Evolutionary conservation across 2,888 invertebrate species (phyloP), one percentile per base, ranked within the genome.

Genomic region (Meliscaeva auricollis): DNA sequence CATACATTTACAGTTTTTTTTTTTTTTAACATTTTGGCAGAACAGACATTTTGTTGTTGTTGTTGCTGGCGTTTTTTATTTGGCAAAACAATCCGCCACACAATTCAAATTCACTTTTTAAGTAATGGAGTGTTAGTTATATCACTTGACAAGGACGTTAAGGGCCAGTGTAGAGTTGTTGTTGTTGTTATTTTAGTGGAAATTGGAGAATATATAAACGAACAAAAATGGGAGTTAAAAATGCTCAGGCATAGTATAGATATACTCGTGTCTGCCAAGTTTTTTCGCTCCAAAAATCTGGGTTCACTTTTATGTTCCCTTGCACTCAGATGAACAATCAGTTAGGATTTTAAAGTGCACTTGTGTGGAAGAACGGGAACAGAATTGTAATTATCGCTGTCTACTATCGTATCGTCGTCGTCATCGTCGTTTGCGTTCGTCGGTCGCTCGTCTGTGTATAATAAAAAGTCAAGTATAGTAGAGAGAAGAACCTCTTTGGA

Each of bases 101-200:
- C 78, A 78, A 76, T 77, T 77, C 62, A 62, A 77, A 64, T 72
- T 78, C 78, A 46, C 56, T 46, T 70, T 70, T 78, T 62, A 35
- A 78, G 54, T 78, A 78, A 78, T 78, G 56, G 78, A 70, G 78
- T 78, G 78, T 72, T 78, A 64, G 72, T 78, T 78, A 72, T 78
- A 78, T 70, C 78, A 78, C 78, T 78, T 72, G 69, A 76, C 76
- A 60, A 70, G 54, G 56, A 78, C 62, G 68, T 64, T 64, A 64
- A 62, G 70, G 54, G 62, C 54, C 15, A 50, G 50, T 2, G 8
- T 22, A 38, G 58, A 32, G 32, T 46, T 4, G 46, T 64, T 20
- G 58, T 58, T 20, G 44, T 30, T 32, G 41, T 41, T n/a, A 3
- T 50, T 15, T 20, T 60, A 26, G 22, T 44, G 30, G 15, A 64